Base-by-base conservation (phyloP, 2,888 invertebrate genomes). In the Acanthosepion esculentum region DNA sequence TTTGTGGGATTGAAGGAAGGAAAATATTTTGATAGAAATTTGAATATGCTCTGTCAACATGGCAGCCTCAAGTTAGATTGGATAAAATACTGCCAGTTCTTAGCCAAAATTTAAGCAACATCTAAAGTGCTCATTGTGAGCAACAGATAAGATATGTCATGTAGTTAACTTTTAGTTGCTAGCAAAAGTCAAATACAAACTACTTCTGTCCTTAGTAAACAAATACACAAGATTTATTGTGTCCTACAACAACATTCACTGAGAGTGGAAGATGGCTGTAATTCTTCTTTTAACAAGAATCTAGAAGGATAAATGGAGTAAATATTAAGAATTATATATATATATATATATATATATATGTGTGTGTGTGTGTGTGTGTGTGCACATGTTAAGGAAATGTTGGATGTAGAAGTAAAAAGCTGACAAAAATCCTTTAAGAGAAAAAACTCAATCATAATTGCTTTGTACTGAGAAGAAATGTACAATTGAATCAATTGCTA, bases 11-110 rank as follows among this genome's bases (percentile, higher is more conserved):
- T 48, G 41, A 50, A 10, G 20, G 29, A 92, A 93, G n/a, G 93
- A 48, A 53, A 93, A 48, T 15, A 92, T 48, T 92, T 92, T 29
- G 50, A 92, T 92, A 92, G 92, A 78, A n/a, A 78, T 78, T 78
- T 78, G 78, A 78, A 78, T 78, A n/a, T 78, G 78, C n/a, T 33
- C 78, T 33, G n/a, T 78, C 78, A 78, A n/a, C n/a, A 78, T 78
- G 78, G n/a, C n/a, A 78, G n/a, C n/a, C 4, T 78, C n/a, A 33
- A 78, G 15, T 78, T 78, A 10, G 10, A 78, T 78, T 78, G n/a
- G 12, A 15, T 78, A 78, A 78, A 59, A 59, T 59, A 23, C 6
- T 23, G 20, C 6, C n/a, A 78, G n/a, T 78, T 78, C 20, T 78
- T 18, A 33, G 78, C 78, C 33, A 3, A 78, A 12, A 78, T 78